These are phyloP conservation scores for Ostrea edulis DNA, from an alignment of 1,140 invertebrate genomes.

Conservation along the genomic window DNA sequence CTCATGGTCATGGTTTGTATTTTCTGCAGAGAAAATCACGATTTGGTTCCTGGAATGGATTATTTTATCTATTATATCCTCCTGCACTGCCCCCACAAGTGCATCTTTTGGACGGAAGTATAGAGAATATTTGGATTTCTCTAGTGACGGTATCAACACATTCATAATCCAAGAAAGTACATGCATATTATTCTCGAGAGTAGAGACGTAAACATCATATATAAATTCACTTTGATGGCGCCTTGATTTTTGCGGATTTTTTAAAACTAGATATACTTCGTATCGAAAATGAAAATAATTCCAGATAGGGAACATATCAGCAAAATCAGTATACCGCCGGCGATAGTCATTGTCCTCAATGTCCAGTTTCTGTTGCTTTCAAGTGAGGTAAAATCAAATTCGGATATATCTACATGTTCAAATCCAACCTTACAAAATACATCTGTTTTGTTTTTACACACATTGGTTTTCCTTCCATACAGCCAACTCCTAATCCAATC, in stretches of 20 bases:
- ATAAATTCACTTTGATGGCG: not conserved
- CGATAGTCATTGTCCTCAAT: too few species aligned
- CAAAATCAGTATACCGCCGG: too few species aligned
- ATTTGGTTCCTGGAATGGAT: constrained; percentile 13
- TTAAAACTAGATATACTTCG: constrained; percentile 40
- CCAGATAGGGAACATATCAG: too few species aligned
- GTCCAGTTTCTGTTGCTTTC: too few species aligned
- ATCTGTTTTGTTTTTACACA: not conserved
- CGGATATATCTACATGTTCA: too few species aligned
- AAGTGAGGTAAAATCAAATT: too few species aligned
- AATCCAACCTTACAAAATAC: not conserved
- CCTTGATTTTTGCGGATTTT: not conserved
- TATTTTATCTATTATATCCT: constrained; percentile 39
- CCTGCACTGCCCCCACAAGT: not conserved
- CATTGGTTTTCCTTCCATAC: not conserved
- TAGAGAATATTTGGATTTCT: constrained; percentile 37
- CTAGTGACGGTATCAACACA: not conserved
- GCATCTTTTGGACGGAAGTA: constrained; percentile 38
- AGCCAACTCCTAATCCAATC: constrained; percentile 45
- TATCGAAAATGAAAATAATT: constrained; percentile 11
- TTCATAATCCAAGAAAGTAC: constrained; percentile 33
- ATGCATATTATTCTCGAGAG: constrained; percentile 37
- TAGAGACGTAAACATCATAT: constrained; percentile 52
- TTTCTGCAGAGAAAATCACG: constrained; percentile 33
- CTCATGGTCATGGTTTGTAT: not conserved